Evolutionary conservation across 2,888 invertebrate species (phyloP), one percentile per base, ranked within the genome.

Genomic region (Buathra laborator): DNA sequence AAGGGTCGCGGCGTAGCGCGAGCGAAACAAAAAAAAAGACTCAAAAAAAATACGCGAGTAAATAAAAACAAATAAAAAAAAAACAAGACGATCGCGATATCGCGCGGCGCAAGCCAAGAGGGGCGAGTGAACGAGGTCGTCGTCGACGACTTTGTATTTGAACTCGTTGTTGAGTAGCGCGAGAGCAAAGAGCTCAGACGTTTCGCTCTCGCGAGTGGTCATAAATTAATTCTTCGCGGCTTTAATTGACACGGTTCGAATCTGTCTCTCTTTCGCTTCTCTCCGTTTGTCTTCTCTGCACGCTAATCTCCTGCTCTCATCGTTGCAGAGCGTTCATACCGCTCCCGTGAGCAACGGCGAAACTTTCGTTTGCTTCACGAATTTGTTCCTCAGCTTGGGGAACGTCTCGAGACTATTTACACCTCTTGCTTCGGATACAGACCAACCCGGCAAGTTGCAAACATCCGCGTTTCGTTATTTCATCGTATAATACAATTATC

Each of bases 211-310:
- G 71, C 32, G 77, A 68, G 29, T 46, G 70, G 74, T 81, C 81
- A 84, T 84, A 84, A 84, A 84, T 84, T 84, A 84, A 84, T 84
- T 78, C 84, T 78, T 78, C 81, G 68, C 70, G 46, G 81, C 78
- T 84, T 70, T 84, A 84, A 84, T 84, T 84, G 84, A 84, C 84
- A 84, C 84, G 74, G 64, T 81, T 74, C 19, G 37, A 66, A 68
- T 77, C 81, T 24, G 29, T 76, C 76, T 71, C 62, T 66, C 80
- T 72, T 71, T 29, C 6, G 44, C 9, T 44, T 53, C 51, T 48
- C 56, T 19, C 59, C 24, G 56, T 32, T 62, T n/a, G 7, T 32
- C n/a, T 46, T 24, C 46, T n/a, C 51, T 24, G 37, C 37, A n/a
- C 12, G 6, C 29, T 56, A 56, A 56, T 51, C 48, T 72, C 62